phyloP scores from a whole-genome alignment of 2,888 invertebrate species.

The Agrilus biguttatus region DNA sequence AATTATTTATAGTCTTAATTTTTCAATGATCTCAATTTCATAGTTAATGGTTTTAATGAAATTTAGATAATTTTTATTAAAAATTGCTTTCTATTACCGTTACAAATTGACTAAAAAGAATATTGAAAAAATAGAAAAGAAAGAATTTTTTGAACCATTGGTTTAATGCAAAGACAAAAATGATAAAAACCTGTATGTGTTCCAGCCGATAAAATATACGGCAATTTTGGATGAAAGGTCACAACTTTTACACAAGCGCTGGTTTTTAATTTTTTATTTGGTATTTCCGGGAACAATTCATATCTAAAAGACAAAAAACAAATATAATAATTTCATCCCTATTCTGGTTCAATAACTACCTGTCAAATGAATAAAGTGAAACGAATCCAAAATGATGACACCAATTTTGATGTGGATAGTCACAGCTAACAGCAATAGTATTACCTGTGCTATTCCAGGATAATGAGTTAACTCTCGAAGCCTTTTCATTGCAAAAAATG shows the following conservation, averaged over 20 bases:
- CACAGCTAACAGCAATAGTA: constrained; percentile 24
- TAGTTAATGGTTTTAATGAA: not conserved
- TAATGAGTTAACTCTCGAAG: constrained; percentile 16
- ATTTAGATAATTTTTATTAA: no score
- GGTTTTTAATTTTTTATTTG: constrained; percentile 20
- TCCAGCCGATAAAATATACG: constrained; percentile 35
- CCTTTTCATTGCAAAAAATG: constrained; percentile 1
- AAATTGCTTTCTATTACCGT: no score
- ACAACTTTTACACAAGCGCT: constrained; percentile 32
- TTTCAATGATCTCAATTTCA: not conserved
- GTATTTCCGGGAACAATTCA: constrained; percentile 19
- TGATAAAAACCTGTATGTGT: constrained; percentile 22
- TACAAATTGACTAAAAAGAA: no score
- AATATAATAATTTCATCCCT: not conserved
- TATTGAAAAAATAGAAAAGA: no score
- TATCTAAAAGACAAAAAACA: constrained; percentile 15
- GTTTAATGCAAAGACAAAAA: not conserved
- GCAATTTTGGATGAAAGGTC: constrained; percentile 34
- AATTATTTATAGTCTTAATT: no score
- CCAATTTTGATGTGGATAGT: constrained; percentile 27
- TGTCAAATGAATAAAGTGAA: constrained; percentile 22
- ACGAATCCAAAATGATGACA: constrained; percentile 27
- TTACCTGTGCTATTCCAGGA: constrained; percentile 30
- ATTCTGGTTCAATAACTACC: constrained; percentile 11
- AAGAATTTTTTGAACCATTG: no score